Evolutionary conservation across 1,140 invertebrate species (phyloP), one percentile per base, ranked within the genome.

Genomic region (Musca vetustissima): DNA sequence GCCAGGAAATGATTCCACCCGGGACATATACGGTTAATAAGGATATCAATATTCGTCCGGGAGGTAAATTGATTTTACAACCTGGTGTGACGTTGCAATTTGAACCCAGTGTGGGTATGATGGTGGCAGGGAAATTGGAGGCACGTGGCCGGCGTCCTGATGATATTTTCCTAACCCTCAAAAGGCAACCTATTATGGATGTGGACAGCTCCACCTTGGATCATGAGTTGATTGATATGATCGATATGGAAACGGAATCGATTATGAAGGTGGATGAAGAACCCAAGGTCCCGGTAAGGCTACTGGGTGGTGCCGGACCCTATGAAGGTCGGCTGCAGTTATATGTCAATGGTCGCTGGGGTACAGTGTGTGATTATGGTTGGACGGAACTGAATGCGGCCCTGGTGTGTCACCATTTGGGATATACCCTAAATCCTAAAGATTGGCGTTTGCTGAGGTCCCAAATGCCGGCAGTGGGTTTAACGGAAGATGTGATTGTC

Each of bases 281-380:
- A 0, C 85, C 88, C 55, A 77, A 87, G 66, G 83, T 90, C 0
- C 89, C 91, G 4, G 90, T 95, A 0, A 86, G 92, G 71, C 83
- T 95, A 15, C 83, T 94, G 3, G 93, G 92, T 32, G 91, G 93
- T 9, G 86, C 87, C 67, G 90, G 89, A 0, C 85, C 85, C 25
- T 86, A 88, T 52, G 93, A 95, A 85, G 93, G 93, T 21, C 85
- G 93, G 71, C 80, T 96, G 24, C 93, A 95, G 85, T 87, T 94
- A 0, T 87, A 89, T 73, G 85, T 98, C 8, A 89, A 91, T 70
- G 88, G 90, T 17, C 89, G 90, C 82, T 99, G 98, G 97, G 97
- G 97, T 57, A 98, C 96, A 0, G 93, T 99, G 4, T 99, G 98
- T 77, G 95, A 95, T 84, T 94, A 98, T 80, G 92, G 91, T 25